phyloP scores from a whole-genome alignment of 2,113 vertebrate genomes.

The Thunnus thynnus region DNA sequence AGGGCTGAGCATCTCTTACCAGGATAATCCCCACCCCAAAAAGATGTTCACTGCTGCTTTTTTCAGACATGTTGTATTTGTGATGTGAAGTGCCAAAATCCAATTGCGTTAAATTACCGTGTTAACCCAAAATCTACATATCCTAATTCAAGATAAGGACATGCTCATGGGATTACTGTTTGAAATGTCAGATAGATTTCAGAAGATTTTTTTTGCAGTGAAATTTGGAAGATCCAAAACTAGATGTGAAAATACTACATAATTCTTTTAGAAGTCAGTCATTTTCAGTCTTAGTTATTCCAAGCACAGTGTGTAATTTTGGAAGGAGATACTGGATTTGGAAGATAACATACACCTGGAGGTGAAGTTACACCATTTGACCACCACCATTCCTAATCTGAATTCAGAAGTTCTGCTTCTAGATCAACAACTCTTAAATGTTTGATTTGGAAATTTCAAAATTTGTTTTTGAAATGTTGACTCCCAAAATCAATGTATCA shows the following conservation, averaged over 20 bases:
- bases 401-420: no score
- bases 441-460: no score
- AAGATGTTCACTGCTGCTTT: conserved; percentile 36
- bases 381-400: no score
- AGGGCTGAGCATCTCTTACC: conserved; percentile 30
- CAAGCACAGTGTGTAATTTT: background rate
- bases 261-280: background rate
- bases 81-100: background rate
- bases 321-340: no score
- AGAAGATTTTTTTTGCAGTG: no score
- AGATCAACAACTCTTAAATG: no score
- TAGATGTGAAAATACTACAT: background rate
- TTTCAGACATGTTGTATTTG: conserved; percentile 5
- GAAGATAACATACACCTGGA: no score
- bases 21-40: conserved; percentile 37
- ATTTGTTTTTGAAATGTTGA: no score
- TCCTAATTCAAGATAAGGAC: background rate
- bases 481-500: no score
- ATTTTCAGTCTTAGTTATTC: background rate
- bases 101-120: background rate
- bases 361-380: no score
- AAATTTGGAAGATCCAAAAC: background rate
- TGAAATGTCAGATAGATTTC: background rate
- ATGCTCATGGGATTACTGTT: background rate
- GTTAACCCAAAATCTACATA: background rate